These are phyloP conservation scores for Mythimna loreyi DNA, from an alignment of 2,888 invertebrate species.

Conservation along the genomic window DNA sequence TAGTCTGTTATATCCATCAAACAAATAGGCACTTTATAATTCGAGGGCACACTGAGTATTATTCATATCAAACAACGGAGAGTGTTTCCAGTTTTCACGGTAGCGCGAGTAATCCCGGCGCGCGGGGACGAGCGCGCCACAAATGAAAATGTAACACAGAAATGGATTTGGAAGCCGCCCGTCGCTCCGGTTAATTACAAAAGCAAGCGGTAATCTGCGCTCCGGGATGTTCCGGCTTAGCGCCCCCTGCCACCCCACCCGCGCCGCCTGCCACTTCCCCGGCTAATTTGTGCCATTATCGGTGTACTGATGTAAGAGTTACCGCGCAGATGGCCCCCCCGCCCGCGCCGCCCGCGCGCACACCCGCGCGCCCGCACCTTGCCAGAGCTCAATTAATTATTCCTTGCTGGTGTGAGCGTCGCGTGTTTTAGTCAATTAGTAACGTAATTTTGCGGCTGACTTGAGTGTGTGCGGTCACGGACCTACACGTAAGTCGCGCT, in stretches of 20 bases:
- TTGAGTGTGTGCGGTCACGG: constrained; percentile 88
- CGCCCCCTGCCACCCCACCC: constrained; percentile 80
- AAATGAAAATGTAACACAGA: constrained; percentile 91
- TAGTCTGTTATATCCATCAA: constrained; percentile 60
- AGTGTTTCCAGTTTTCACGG: constrained; percentile 80
- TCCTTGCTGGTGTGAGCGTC: constrained; percentile 90
- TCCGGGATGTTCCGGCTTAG: constrained; percentile 91
- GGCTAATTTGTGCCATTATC: constrained; percentile 91
- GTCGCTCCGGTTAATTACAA: constrained; percentile 91
- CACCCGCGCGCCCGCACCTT: constrained; percentile 73
- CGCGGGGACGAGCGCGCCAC: constrained; percentile 84
- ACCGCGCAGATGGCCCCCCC: constrained; percentile 88
- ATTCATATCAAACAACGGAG: constrained; percentile 77
- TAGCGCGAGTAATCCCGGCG: constrained; percentile 83
- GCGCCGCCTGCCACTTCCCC: constrained; percentile 87
- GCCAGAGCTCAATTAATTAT: constrained; percentile 90
- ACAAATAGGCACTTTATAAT: constrained; percentile 67
- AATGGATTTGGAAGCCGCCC: constrained; percentile 91
- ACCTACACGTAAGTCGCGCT: constrained; percentile 76
- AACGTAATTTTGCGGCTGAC: constrained; percentile 91
- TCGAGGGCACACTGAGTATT: constrained; percentile 67
- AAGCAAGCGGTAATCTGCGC: constrained; percentile 91
- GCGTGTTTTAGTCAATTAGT: constrained; percentile 91
- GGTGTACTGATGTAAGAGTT: constrained; percentile 91
- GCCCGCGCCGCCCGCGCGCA: constrained; percentile 55